Evolutionary conservation across 1,140 invertebrate genomes (phyloP).

Genomic region (Diplogasteroides magnus): DNA sequence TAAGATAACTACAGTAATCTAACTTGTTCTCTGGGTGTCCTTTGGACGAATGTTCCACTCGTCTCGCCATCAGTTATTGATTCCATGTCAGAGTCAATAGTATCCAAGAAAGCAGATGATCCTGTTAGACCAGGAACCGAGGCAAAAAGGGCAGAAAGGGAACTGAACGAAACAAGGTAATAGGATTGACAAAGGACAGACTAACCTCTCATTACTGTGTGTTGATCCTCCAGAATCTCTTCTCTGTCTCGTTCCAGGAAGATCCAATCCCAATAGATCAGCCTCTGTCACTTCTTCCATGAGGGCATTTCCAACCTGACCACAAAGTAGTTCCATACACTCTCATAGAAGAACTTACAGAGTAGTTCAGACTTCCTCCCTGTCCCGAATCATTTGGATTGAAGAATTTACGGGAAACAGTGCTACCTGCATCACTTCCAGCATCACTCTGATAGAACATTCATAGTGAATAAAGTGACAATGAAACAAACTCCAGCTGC

Average conservation of each 20-base stretch:
- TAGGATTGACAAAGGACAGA: background rate
- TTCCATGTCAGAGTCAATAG: slow-evolving; percentile 13
- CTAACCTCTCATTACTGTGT: slow-evolving; percentile 25
- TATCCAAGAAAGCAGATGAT: slow-evolving; percentile 1
- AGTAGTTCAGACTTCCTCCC: background rate
- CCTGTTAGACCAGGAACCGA: slow-evolving; percentile 13
- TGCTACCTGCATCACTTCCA: slow-evolving; percentile 7
- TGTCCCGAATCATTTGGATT: background rate
- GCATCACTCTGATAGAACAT: slow-evolving; percentile 17
- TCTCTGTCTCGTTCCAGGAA: slow-evolving; percentile 14
- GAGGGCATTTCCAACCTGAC: slow-evolving; percentile 13
- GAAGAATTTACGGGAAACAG: slow-evolving; percentile 7
- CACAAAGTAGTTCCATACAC: background rate
- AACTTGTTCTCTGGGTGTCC: background rate
- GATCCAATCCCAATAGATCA: slow-evolving; percentile 17
- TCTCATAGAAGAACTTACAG: slow-evolving; percentile 1
- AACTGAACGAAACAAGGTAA: slow-evolving; percentile 7
- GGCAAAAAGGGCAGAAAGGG: slow-evolving; percentile 9
- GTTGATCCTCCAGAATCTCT: slow-evolving; percentile 7
- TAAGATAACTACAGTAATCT: background rate
- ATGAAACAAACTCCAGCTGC: slow-evolving; percentile 5
- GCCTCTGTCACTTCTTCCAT: slow-evolving; percentile 20
- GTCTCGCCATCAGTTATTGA: background rate
- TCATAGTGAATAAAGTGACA: background rate
- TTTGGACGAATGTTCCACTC: background rate